Evolutionary conservation across 2,888 invertebrate species (phyloP), one percentile per base, ranked within the genome.

Genomic region (Synergus itoensis): DNA sequence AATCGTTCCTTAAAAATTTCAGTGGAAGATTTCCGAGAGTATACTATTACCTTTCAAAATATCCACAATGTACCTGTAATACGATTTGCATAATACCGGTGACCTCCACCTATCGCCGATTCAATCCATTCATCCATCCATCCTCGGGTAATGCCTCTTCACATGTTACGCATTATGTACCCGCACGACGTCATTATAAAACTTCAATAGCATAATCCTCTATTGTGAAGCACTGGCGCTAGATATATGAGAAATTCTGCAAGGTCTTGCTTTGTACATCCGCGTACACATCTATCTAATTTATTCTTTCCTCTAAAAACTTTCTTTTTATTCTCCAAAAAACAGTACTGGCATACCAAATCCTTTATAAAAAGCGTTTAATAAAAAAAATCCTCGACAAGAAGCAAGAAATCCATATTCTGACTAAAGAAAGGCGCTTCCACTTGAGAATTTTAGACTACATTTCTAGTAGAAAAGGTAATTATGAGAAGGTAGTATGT

Each of bases 41-140:
- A 21, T 12, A 21, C 21, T 62, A 62, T 65, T 45, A 12, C 16
- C 28, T 69, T 69, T 69, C 45, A 69, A 62, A 62, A 86, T 86
- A 86, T 87, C 86, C 81, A 83, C 84, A 86, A 87, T 85, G 83
- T 85, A 84, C 82, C 80, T 78, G 84, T 88, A 87, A 89, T 88
- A 83, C 88, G 86, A 89, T 90, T 89, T 89, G 87, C 85, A 86
- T 88, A 86, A 89, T 87, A 85, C 85, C 85, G 76, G 83, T 87
- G 87, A 87, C 86, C 86, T 83, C 82, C 81, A 80, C 84, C 84
- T 80, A 83, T 82, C 81, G 78, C 82, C 79, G 75, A 79, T 67
- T 80, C 82, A 78, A 82, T 83, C 83, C 84, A 87, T 86, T 87
- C 85, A 84, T 87, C 82, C 79, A 82, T 84, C 82, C 77, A 77